Base-by-base conservation (phyloP, 2,113 vertebrate genomes). In the Galbula dea region DNA sequence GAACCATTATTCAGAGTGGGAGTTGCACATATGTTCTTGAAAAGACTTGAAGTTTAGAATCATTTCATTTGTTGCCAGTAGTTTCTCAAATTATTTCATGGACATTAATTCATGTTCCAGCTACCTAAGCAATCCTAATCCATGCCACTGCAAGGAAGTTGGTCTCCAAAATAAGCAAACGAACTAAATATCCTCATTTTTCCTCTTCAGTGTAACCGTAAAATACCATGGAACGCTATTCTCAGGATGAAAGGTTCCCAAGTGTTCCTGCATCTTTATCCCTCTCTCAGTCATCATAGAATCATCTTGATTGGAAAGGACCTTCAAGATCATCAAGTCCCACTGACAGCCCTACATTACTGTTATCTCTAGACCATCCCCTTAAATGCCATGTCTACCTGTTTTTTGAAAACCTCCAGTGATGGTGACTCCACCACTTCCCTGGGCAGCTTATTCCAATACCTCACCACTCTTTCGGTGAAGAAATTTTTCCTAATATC, bases 211-310 rank as follows among this genome's bases (percentile, higher is more conserved):
- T 32, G 49, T 32, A 43, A 36, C 18, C 48, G 36, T 21, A 67
- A 90, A 51, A n/a, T 48, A 34, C 12, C 29, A 55, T 16, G 15
- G 46, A 80, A 66, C 20, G 16, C 7, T 27, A 13, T 48, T 68
- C 37, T 67, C 43, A 34, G 30, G 59, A 52, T 23, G 39, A 67
- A 30, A 9, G 5, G 3, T 41, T 74, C 32, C 12, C 24, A 24
- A 67, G 22, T 17, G 13, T 32, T 83, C 39, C 46, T 54, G 23
- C 34, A 30, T 65, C 41, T 22, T 9, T 36, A 10, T 76, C 36
- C 24, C 12, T 54, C 27, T 75, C 66, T 46, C 0, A 0, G 45
- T n/a, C n/a, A n/a, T n/a, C n/a, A n/a, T n/a, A n/a, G n/a, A n/a
- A n/a, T n/a, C n/a, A n/a, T n/a, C n/a, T n/a, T n/a, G n/a, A n/a